These are phyloP conservation scores for Sigmodon hispidus DNA, from an alignment of 2,113 vertebrate genomes.

Conservation along the genomic window DNA sequence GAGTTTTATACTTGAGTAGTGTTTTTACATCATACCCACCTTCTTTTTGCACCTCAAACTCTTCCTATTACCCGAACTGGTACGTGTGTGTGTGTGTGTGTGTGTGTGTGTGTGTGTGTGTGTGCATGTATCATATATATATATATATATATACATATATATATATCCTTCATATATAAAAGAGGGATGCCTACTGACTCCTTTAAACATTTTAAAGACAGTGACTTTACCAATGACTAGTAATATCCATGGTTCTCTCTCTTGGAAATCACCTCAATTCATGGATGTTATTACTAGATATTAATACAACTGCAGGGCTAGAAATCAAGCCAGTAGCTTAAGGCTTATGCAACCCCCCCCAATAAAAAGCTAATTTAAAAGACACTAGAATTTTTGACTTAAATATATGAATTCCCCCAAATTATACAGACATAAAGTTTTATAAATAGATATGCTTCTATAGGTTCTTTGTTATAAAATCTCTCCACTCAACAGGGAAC, in stretches of 20 bases:
- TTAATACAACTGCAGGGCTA: not conserved
- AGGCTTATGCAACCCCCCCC: not conserved
- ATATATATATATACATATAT: not conserved
- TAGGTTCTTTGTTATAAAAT: not conserved
- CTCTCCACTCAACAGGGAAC: too few relatives aligned
- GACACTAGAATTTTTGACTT: not conserved
- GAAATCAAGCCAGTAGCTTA: not conserved
- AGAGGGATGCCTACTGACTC: not conserved
- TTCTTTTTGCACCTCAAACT: not conserved
- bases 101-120: too few relatives aligned
- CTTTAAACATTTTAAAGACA: not conserved
- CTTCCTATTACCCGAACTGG: too few relatives aligned
- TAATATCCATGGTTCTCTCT: not conserved
- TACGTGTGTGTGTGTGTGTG: too few relatives aligned
- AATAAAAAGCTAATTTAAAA: not conserved
- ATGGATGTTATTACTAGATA: not conserved
- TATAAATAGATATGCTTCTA: not conserved
- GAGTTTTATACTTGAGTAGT: not conserved
- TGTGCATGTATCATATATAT: too few relatives aligned
- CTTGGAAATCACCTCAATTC: not conserved
- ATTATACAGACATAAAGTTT: not conserved
- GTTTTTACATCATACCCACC: too few relatives aligned
- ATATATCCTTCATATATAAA: not conserved
- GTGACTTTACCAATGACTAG: not conserved
- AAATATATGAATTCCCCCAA: not conserved